Percentiles rank a stretch among this genome's conserved stretches.
phyloP scores from a whole-genome alignment of 2,888 invertebrate species.

The Apamea crenata region DNA sequence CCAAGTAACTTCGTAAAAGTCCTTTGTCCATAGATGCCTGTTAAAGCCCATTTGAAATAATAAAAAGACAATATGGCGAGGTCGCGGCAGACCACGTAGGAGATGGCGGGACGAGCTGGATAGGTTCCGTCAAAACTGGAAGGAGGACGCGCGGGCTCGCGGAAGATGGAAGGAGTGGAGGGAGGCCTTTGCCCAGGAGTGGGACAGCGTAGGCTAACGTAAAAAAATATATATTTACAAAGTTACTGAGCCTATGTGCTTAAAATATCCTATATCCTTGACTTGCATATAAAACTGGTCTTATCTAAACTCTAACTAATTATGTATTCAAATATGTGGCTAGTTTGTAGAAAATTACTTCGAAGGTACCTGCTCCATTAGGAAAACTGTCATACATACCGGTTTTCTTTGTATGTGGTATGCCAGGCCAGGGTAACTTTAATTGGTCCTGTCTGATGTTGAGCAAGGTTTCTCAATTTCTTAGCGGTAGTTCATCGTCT shows the following conservation, averaged over 20 bases:
- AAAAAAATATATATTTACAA: too few relatives aligned
- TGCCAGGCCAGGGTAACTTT: not conserved
- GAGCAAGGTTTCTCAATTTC: not conserved
- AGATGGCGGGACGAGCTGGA: too few relatives aligned
- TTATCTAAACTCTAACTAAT: constrained; percentile 12
- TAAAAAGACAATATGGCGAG: too few relatives aligned
- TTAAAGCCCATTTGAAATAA: not conserved
- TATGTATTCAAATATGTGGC: constrained; percentile 9
- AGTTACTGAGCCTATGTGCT: not conserved
- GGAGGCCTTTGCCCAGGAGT: too few relatives aligned
- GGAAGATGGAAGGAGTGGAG: too few relatives aligned
- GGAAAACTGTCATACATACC: not conserved
- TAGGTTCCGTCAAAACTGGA: too few relatives aligned
- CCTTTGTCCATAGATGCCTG: not conserved
- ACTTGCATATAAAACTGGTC: constrained; percentile 9
- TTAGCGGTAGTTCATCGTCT: too few relatives aligned
- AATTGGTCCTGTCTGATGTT: not conserved
- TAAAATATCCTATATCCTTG: constrained; percentile 10
- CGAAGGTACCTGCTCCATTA: not conserved
- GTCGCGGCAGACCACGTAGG: too few relatives aligned
- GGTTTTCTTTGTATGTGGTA: not conserved
- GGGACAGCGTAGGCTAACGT: too few relatives aligned
- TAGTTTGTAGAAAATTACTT: constrained; percentile 31
- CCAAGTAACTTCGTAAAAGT: not conserved
- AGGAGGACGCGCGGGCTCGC: too few relatives aligned